A percentile compares a stretch with the other conserved stretches of the same genome.
phyloP scores from a whole-genome alignment of 2,888 invertebrate genomes.

The Conus canariensis region DNA sequence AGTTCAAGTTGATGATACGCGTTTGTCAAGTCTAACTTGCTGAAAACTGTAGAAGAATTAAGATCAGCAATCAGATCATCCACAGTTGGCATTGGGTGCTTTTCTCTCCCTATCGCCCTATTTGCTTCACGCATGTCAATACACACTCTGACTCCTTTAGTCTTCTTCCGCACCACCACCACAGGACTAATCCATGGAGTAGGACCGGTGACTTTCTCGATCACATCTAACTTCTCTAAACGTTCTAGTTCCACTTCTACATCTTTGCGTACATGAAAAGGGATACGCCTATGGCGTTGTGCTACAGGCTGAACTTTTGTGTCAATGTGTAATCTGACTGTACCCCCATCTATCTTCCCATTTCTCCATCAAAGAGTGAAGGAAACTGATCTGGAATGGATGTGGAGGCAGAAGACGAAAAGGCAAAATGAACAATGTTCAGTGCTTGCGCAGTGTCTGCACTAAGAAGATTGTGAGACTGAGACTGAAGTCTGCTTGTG shows the following conservation, averaged over 20 bases:
- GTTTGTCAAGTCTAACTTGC: slow-evolving; percentile 53
- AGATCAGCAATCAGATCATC: slow-evolving; percentile 55
- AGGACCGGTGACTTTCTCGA: slow-evolving; percentile 56
- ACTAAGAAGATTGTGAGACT: not conserved
- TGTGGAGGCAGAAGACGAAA: not conserved
- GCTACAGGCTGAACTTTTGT: slow-evolving; percentile 49
- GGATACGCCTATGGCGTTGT: slow-evolving; percentile 42
- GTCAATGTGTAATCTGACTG: too few species aligned
- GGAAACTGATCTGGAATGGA: not conserved
- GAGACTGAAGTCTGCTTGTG: not conserved
- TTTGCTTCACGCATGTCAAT: slow-evolving; percentile 59
- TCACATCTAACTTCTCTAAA: slow-evolving; percentile 51
- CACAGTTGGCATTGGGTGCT: slow-evolving; percentile 42
- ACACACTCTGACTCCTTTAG: slow-evolving; percentile 54
- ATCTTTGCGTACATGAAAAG: slow-evolving; percentile 48
- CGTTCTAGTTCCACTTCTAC: slow-evolving; percentile 52
- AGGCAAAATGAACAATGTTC: not conserved
- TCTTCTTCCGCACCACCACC: slow-evolving; percentile 48
- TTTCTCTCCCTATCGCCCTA: slow-evolving; percentile 53
- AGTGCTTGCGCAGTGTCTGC: not conserved
- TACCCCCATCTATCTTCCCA: not conserved
- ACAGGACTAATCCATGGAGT: slow-evolving; percentile 49
- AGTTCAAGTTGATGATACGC: slow-evolving; percentile 61
- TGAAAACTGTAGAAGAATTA: slow-evolving; percentile 55
- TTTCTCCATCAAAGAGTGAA: not conserved